These are phyloP conservation scores for Pseudotriccus pelzelni DNA, from an alignment of 2,797 vertebrate species.

Conservation along the genomic window DNA sequence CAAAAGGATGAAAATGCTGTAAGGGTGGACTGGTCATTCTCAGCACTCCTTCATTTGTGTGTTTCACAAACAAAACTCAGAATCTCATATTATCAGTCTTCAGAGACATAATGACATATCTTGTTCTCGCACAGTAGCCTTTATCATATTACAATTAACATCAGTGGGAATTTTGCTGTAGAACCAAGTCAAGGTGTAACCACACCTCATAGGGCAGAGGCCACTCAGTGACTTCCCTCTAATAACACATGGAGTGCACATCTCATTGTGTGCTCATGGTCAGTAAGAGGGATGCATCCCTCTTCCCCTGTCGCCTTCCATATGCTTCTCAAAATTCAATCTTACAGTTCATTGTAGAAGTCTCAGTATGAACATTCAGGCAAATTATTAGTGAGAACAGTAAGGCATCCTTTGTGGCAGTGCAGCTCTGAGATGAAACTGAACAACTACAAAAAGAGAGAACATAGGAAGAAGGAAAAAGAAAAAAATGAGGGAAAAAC, in stretches of 20 bases:
- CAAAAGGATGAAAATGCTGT: background rate
- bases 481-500: background rate
- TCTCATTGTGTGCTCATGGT: background rate
- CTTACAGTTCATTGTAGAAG: background rate
- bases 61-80: background rate
- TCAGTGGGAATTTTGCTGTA: background rate
- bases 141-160: background rate
- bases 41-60: background rate
- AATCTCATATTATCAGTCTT: background rate
- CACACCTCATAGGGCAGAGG: background rate
- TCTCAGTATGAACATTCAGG: background rate
- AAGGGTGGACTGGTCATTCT: background rate
- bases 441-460: background rate
- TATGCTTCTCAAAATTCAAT: background rate
- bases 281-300: background rate
- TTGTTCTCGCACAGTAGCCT: background rate
- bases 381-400: background rate
- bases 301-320: background rate
- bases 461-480: background rate
- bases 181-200: background rate
- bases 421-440: background rate
- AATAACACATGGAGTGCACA: rapidly evolving
- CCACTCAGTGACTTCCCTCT: rapidly evolving
- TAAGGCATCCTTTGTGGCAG: background rate
- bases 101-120: background rate